These are phyloP conservation scores for Orcinus orca DNA, from an alignment of 2,113 vertebrate species.

Conservation along the genomic window DNA sequence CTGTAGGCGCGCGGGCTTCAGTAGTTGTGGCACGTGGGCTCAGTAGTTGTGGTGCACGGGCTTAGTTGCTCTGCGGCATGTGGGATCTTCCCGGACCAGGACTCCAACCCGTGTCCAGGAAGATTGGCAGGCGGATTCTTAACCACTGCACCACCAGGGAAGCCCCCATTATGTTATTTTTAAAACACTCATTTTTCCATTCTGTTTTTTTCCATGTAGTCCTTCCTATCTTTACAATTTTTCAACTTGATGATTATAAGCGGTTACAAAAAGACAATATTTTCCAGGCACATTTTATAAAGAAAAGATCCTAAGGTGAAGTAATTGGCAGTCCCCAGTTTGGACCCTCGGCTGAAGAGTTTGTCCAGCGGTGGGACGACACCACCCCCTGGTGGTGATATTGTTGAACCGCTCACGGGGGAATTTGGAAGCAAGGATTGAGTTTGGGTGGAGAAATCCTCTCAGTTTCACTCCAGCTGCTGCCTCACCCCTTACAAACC, in stretches of 20 bases:
- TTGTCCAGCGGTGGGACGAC: not conserved
- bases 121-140: too few relatives aligned
- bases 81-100: too few relatives aligned
- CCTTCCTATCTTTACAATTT: not conserved
- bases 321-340: not conserved
- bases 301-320: not conserved
- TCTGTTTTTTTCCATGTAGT: not conserved
- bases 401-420: not conserved
- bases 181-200: not conserved
- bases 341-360: accelerated
- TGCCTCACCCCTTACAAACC: not conserved
- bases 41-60: too few relatives aligned
- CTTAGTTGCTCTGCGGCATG: too few relatives aligned
- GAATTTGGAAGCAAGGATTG: not conserved
- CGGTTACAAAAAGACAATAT: not conserved
- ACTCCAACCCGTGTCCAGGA: too few relatives aligned
- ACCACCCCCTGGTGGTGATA: not conserved
- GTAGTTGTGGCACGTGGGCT: too few relatives aligned
- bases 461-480: not conserved
- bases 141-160: too few relatives aligned
- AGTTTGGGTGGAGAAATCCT: not conserved
- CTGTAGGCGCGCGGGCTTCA: too few relatives aligned
- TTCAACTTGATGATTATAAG: not conserved
- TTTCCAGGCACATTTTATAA: not conserved
- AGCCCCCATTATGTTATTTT: not conserved